Percentiles rank a stretch among this genome's conserved stretches.
These are phyloP conservation scores for Conopomorpha cramerella DNA, from an alignment of 1,140 invertebrate species.

Conservation along the genomic window DNA sequence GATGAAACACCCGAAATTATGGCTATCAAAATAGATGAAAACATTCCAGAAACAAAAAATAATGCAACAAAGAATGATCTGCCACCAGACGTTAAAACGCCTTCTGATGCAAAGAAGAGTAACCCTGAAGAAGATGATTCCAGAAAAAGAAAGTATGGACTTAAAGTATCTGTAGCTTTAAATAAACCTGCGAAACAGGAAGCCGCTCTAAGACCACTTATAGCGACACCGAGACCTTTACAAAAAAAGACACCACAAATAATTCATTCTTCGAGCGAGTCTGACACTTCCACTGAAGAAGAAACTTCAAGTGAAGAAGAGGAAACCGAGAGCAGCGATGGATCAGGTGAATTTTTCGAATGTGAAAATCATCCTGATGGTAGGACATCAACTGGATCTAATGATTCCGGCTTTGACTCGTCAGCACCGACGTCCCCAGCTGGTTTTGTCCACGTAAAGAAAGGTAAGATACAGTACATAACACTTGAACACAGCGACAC, in stretches of 20 bases:
- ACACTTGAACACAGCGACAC: too few species aligned
- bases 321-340: conserved; percentile 33
- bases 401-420: conserved; percentile 66
- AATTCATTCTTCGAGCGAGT: conserved; percentile 43
- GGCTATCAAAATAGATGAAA: background rate
- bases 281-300: conserved; percentile 39
- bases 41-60: background rate
- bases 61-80: conserved; percentile 4
- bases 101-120: conserved; percentile 11
- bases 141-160: conserved; percentile 6
- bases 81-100: conserved; percentile 10
- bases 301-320: conserved; percentile 23
- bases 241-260: conserved; percentile 53
- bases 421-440: conserved; percentile 55
- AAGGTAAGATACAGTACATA: conserved; percentile 32
- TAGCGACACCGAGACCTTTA: conserved; percentile 63
- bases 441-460: conserved; percentile 45
- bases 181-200: conserved; percentile 56
- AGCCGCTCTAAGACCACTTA: conserved; percentile 54
- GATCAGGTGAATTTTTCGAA: conserved; percentile 44
- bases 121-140: conserved; percentile 4
- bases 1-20: background rate
- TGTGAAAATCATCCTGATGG: conserved; percentile 51
- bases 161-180: conserved; percentile 8
- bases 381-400: conserved; percentile 63